Percentiles rank a stretch among this genome's conserved stretches.
phyloP scores from a whole-genome alignment of 2,113 vertebrate species.

The Polyodon spathula region DNA sequence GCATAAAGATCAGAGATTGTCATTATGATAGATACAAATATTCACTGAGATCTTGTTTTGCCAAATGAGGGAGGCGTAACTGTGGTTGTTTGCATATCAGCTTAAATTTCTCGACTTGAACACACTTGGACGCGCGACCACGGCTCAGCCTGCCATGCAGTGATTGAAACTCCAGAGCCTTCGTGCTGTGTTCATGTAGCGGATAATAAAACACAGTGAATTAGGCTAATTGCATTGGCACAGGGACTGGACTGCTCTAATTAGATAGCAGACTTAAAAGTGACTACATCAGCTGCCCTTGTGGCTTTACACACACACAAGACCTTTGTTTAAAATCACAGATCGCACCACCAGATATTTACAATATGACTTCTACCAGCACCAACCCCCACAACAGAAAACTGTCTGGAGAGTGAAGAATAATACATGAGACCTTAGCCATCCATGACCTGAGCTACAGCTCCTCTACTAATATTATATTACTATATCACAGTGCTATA shows the following conservation, averaged over 20 bases:
- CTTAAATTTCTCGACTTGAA: constrained; percentile 36
- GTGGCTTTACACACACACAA: not conserved
- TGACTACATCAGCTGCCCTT: not conserved
- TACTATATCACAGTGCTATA: no score
- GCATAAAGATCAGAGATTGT: constrained; percentile 26
- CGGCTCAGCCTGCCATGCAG: not conserved
- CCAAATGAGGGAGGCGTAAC: constrained; percentile 53
- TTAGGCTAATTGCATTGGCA: not conserved
- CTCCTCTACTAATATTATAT: no score
- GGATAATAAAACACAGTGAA: constrained; percentile 9
- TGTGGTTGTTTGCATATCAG: constrained; percentile 54
- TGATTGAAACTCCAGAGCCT: constrained; percentile 7
- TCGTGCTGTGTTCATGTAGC: constrained; percentile 11
- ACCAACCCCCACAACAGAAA: no score
- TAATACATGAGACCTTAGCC: no score
- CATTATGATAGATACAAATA: constrained; percentile 42
- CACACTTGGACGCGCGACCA: constrained; percentile 1
- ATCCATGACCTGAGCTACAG: no score
- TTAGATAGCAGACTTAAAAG: not conserved
- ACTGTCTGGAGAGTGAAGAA: no score
- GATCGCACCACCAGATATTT: no score
- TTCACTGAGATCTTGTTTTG: constrained; percentile 49
- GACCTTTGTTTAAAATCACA: no score
- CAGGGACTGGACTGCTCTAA: not conserved
- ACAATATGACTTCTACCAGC: no score